Percentiles rank a stretch among this genome's conserved stretches.
These are phyloP conservation scores for Ostrea edulis DNA, from an alignment of 1,140 invertebrate genomes.

Conservation along the genomic window DNA sequence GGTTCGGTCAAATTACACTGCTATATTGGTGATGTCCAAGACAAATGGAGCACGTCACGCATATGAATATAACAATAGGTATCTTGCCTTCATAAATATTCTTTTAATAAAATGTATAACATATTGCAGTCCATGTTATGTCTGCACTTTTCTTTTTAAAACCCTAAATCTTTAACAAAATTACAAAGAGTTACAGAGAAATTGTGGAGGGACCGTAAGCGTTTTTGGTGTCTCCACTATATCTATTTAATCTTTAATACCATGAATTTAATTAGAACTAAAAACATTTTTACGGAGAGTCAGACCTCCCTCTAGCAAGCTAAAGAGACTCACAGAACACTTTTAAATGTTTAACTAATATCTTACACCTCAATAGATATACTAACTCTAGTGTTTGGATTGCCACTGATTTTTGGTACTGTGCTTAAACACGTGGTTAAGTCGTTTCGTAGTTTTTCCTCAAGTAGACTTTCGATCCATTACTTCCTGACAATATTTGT, in stretches of 20 bases:
- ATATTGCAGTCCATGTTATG: too few relatives aligned
- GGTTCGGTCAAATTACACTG: too few relatives aligned
- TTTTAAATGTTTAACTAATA: not conserved
- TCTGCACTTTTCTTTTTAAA: too few relatives aligned
- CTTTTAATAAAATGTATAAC: too few relatives aligned
- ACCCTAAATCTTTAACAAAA: too few relatives aligned
- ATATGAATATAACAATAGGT: too few relatives aligned
- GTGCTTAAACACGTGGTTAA: slow-evolving; percentile 5
- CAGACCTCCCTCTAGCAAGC: not conserved
- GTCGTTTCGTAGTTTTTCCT: not conserved
- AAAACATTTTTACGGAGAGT: slow-evolving; percentile 3
- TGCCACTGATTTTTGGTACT: not conserved
- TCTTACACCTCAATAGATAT: not conserved
- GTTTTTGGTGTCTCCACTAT: not conserved
- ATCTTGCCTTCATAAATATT: too few relatives aligned
- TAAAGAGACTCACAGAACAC: not conserved
- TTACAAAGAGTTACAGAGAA: too few relatives aligned
- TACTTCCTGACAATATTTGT: not conserved
- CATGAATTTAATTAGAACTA: slow-evolving; percentile 16
- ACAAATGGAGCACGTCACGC: too few relatives aligned
- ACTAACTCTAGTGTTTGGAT: not conserved
- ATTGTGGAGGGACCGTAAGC: too few relatives aligned
- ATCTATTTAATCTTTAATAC: not conserved
- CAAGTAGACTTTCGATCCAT: not conserved
- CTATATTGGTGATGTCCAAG: too few relatives aligned